These are phyloP conservation scores for Leptinotarsa peninsularis DNA, from an alignment of 2,888 invertebrate genomes.

Conservation along the genomic window DNA sequence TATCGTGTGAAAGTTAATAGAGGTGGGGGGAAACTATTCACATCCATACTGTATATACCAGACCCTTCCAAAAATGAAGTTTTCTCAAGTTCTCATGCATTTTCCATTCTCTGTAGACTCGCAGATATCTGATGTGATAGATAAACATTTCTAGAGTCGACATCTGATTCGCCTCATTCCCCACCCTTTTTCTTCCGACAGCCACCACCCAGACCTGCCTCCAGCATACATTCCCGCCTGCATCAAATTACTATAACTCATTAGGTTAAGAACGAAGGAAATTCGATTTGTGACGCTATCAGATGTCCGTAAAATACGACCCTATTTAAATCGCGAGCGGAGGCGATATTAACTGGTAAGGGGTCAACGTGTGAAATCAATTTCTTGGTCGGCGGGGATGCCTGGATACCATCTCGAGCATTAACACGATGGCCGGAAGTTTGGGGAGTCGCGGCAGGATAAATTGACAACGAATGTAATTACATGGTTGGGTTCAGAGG, in stretches of 20 bases:
- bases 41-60: no score
- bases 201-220: not conserved
- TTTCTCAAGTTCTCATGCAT: no score
- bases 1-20: no score
- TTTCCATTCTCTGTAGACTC: no score
- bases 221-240: constrained; percentile 51
- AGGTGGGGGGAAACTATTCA: no score
- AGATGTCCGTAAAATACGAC: constrained; percentile 49
- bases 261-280: constrained; percentile 56
- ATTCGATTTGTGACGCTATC: constrained; percentile 61
- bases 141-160: no score
- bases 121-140: no score
- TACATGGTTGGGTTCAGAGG: not conserved
- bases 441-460: not conserved
- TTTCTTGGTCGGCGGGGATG: constrained; percentile 50
- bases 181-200: not conserved
- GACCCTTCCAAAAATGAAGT: no score
- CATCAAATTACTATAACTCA: constrained; percentile 64
- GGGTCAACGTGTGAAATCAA: constrained; percentile 60
- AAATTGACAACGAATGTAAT: constrained; percentile 18
- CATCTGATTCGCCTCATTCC: not conserved
- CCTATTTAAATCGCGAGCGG: constrained; percentile 32
- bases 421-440: constrained; percentile 14
- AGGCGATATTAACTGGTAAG: constrained; percentile 54
- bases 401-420: constrained; percentile 12